Evolutionary conservation across 2,113 vertebrate genomes (phyloP), one percentile per base, ranked within the genome.

Genomic region (Cettia cetti): DNA sequence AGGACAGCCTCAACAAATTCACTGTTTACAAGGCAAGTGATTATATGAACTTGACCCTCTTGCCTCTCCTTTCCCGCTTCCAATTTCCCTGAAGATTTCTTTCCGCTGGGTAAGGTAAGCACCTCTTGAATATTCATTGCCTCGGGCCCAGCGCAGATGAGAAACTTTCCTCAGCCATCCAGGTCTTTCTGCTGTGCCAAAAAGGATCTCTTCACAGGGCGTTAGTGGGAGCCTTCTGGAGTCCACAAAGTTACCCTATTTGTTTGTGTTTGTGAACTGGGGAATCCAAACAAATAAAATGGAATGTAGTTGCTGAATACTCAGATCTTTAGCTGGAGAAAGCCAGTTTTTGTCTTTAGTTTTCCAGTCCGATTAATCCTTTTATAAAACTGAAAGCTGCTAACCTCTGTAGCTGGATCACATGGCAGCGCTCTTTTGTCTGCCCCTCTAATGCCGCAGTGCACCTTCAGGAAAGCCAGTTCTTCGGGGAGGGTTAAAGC

Each of bases 351-450:
- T 98, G 96, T 98, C 93, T 98, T 95, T 93, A 74, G 86, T 96
- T 98, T 98, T 97, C 98, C 98, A 98, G 97, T 96, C 97, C 96
- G 97, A 98, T 98, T 98, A 98, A 98, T 98, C 98, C 98, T 96
- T 98, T 98, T 97, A 95, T 96, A 92, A 94, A 97, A 95, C 93
- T 97, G 95, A 97, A 98, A 98, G 98, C 97, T 74, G 95, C 96
- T 98, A 94, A 97, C 97, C 97, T 97, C 98, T 97, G 96, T 97
- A 90, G 96, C 96, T 77, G 85, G 96, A 98, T 98, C 98, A 98
- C 97, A 97, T 97, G 97, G 98, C 96, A 94, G 88, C 7, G 17
- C 53, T 95, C 94, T 96, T 97, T 96, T 98, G 97, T 96, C 72
- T 92, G 81, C 80, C 83, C 76, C 93, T 89, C 72, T 91, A 69